Evolutionary conservation across 2,888 invertebrate genomes (phyloP).

Genomic region (Andricus quercusramuli): DNA sequence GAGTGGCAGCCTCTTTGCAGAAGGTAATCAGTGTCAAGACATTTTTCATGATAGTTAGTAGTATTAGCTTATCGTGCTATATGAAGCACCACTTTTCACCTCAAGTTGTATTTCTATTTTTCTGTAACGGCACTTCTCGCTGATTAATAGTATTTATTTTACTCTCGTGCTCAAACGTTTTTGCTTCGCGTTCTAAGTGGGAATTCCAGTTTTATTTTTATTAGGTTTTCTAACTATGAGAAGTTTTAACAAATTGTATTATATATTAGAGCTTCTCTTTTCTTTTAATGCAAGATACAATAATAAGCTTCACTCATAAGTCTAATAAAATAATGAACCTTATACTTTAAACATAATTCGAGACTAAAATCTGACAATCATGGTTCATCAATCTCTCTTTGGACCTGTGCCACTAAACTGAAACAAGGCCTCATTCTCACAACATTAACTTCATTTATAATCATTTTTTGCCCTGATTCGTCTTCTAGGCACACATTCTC

Average conservation of each 20-base stretch:
- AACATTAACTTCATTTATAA: background rate
- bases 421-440: background rate
- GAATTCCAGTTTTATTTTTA: too few relatives aligned
- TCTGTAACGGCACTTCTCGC: too few relatives aligned
- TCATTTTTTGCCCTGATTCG: background rate
- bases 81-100: too few relatives aligned
- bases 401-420: background rate
- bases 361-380: background rate
- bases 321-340: background rate
- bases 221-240: too few relatives aligned
- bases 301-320: background rate
- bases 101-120: too few relatives aligned
- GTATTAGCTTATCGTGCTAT: background rate
- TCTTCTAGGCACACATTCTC: slow-evolving; percentile 59
- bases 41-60: background rate
- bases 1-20: slow-evolving; percentile 55
- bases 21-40: slow-evolving; percentile 54
- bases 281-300: background rate
- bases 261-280: too few relatives aligned
- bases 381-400: slow-evolving; percentile 8
- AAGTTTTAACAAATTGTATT: too few relatives aligned
- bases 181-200: too few relatives aligned
- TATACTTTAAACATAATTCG: background rate
- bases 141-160: too few relatives aligned
- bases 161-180: too few relatives aligned